These are phyloP conservation scores for Plagodis dolabraria DNA, from an alignment of 2,888 invertebrate species.

Conservation along the genomic window DNA sequence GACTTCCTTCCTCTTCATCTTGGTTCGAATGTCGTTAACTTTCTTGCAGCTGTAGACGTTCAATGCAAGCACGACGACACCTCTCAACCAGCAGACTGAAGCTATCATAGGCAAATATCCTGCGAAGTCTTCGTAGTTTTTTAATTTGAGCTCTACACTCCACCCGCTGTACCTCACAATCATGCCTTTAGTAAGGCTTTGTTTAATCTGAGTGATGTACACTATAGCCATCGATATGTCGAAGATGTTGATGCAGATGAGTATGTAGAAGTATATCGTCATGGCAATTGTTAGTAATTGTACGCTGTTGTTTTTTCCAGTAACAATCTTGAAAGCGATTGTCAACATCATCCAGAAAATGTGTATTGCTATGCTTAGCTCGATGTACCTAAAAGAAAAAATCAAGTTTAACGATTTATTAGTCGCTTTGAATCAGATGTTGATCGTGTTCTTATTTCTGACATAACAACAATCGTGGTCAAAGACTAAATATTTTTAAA, in stretches of 20 bases:
- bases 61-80: constrained; percentile 51
- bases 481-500: too few species aligned
- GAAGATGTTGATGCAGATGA: constrained; percentile 54
- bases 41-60: constrained; percentile 61
- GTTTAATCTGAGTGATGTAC: constrained; percentile 67
- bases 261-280: constrained; percentile 30
- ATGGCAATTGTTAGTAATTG: constrained; percentile 47
- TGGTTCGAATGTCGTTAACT: constrained; percentile 42
- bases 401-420: neutral
- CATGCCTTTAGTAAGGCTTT: constrained; percentile 61
- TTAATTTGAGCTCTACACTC: constrained; percentile 56
- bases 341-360: constrained; percentile 56
- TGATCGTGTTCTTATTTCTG: too few species aligned
- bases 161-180: constrained; percentile 66
- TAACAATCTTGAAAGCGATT: constrained; percentile 42
- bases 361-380: constrained; percentile 55
- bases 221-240: constrained; percentile 71
- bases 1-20: constrained; percentile 52
- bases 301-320: constrained; percentile 32
- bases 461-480: too few species aligned
- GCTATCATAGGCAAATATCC: constrained; percentile 70
- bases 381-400: constrained; percentile 55
- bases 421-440: too few species aligned
- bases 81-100: constrained; percentile 62
- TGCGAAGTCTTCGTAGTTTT: constrained; percentile 57